Base-by-base conservation (phyloP, 1,140 invertebrate species). In the Laupala kohalensis region DNA sequence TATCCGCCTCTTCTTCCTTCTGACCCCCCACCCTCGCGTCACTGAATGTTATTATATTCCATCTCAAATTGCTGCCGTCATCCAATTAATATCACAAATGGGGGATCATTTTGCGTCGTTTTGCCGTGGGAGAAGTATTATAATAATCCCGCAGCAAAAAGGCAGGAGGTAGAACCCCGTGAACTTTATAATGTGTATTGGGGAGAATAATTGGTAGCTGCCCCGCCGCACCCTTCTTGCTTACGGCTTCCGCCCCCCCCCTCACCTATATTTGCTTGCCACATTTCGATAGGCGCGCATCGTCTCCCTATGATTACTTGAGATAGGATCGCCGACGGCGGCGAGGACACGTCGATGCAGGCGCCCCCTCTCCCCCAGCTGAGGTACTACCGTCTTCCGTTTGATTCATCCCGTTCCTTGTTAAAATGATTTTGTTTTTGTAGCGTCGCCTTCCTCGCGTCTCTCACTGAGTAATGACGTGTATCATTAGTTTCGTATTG, bases 271-370 rank as follows among this genome's bases (percentile, higher is more conserved):
- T 65, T 64, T 65, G 64, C 64, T 65, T 23, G 28, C 28, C 27
- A 37, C 67, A 68, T 68, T 37, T 68, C 67, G 24, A 29, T 68
- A 68, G 67, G 67, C 67, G 67, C 29, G 24, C 13, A 29, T 13
- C 27, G 25, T n/a, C 12, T 29, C 25, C 28, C 6, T 27, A 19
- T 53, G 37, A 15, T 37, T 68, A 29, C 27, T 68, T 68, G 24
- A n/a, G 15, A 68, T 68, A 68, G 67, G 67, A n/a, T 68, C 19
- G 9, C 37, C 37, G 37, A 53, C 37, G 37, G 30, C 30, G 30
- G 30, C 30, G 30, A 15, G 30, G 30, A 37, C 30, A n/a, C n/a
- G n/a, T n/a, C n/a, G n/a, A n/a, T n/a, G n/a, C n/a, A n/a, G n/a
- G n/a, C n/a, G n/a, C n/a, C n/a, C n/a, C n/a, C n/a, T n/a, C n/a